Base-by-base conservation (phyloP, 2,888 invertebrate species). In the Psylliodes chrysocephalus region DNA sequence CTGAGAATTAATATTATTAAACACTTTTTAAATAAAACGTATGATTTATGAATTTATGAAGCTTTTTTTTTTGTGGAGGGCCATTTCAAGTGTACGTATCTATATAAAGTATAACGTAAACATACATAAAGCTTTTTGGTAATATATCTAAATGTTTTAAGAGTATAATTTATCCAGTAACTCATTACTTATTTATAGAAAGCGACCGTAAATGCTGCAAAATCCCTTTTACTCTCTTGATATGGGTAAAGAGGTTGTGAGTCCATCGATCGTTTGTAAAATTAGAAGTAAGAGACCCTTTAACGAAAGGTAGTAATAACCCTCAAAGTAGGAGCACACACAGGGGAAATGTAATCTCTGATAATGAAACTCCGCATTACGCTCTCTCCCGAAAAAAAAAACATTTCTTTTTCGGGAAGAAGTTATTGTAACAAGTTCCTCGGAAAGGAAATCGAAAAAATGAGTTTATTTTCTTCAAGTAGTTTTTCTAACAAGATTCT, bases 281-380 rank as follows among this genome's bases (percentile, higher is more conserved):
- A 64, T 61, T 61, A 61, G 57, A 55, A 61, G n/a, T n/a, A n/a
- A n/a, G 38, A 52, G 57, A 55, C 56, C 63, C 52, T 60, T 54
- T 61, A 57, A 51, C 47, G 59, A 46, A 67, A 57, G 63, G 60
- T 55, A 59, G 60, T 66, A 68, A 66, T 68, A 66, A 68, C 60
- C 63, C 51, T 60, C 63, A 61, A 61, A 61, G 46, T 33, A 44
- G 56, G 63, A 51, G 63, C 55, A 61, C 63, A 62, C 63, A 61
- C 63, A 61, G 55, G 61, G 68, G 61, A 64, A 52, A 63, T 55
- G 65, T 66, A 65, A 66, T 63, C 68, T 66, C 68, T 63, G 64
- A 66, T 68, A 68, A 68, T 66, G 65, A 66, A 64, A 65, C 60
- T 56, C 49, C 47, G 63, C 42, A 66, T 68, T 59, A 65, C 57